A percentile compares a stretch with the other conserved stretches of the same genome.
Evolutionary conservation across 2,113 vertebrate species (phyloP).

Genomic region (Dromas ardeola): DNA sequence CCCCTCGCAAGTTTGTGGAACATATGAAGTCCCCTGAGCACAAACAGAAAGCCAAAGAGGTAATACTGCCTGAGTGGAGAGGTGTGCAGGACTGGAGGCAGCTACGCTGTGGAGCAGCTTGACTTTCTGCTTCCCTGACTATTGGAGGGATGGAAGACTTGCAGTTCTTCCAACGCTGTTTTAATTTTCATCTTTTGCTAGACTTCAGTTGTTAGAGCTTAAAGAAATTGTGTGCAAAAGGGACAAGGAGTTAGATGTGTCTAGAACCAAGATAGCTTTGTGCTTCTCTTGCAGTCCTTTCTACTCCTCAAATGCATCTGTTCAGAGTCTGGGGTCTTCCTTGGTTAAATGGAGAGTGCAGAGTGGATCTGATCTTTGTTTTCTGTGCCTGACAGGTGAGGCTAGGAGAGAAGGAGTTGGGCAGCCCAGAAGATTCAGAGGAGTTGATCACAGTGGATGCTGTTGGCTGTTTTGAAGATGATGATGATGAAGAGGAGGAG

Average conservation of each 20-base stretch:
- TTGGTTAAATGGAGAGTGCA: neutral
- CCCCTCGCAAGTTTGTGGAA: slow-evolving; percentile 90
- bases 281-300: neutral
- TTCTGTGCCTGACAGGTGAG: slow-evolving; percentile 62
- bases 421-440: slow-evolving; percentile 80
- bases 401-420: slow-evolving; percentile 74
- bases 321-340: neutral
- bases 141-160: neutral
- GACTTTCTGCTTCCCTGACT: neutral
- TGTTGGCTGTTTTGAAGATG: slow-evolving; percentile 84
- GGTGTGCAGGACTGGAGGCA: neutral
- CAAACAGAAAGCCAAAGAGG: slow-evolving; percentile 87
- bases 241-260: neutral
- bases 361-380: neutral
- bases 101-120: neutral
- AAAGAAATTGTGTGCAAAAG: neutral
- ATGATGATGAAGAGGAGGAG: slow-evolving; percentile 81
- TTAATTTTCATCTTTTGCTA: neutral
- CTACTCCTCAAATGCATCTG: neutral
- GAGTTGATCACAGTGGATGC: slow-evolving; percentile 90
- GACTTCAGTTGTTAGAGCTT: neutral
- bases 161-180: neutral
- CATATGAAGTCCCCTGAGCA: slow-evolving; percentile 92
- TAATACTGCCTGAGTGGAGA: slow-evolving; percentile 28
- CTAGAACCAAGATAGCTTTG: neutral